Conservation (phyloP, 1,140 invertebrate genomes). For the Idris sp. region DNA sequence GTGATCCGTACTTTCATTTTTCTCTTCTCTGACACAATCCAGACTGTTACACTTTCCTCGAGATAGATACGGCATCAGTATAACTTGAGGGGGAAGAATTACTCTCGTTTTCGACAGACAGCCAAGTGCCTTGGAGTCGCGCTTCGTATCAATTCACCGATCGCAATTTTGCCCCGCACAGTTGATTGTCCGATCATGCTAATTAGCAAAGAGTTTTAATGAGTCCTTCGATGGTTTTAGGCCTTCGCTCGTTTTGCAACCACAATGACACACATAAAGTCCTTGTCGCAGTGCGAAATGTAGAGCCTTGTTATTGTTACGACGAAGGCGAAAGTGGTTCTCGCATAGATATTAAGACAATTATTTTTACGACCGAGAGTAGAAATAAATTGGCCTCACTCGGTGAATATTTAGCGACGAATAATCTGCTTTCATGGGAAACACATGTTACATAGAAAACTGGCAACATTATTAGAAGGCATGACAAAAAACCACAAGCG, state of each 20-base stretch:
- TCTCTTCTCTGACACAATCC: conserved; percentile 73
- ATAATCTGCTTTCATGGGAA: conserved; percentile 40
- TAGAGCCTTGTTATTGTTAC: conserved; percentile 57
- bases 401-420: conserved; percentile 38
- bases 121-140: conserved; percentile 23
- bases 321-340: conserved; percentile 51
- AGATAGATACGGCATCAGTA: conserved; percentile 58
- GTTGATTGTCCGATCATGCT: conserved; percentile 33
- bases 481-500: too few species aligned
- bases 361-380: conserved; percentile 43
- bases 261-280: conserved; percentile 28
- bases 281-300: conserved; percentile 48
- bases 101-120: conserved; percentile 73
- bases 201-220: conserved; percentile 55
- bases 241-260: conserved; percentile 51
- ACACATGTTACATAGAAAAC: too few species aligned
- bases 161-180: too few species aligned
- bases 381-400: conserved; percentile 41
- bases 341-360: conserved; percentile 40
- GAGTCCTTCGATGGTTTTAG: conserved; percentile 53
- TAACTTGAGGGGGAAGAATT: conserved; percentile 39
- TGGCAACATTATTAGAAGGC: too few species aligned
- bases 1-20: conserved; percentile 76
- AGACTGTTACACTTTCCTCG: conserved; percentile 72
- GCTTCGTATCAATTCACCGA: conserved; percentile 38